Evolutionary conservation across 2,797 vertebrate genomes (phyloP).

Genomic region (Pseudochirops cupreus): DNA sequence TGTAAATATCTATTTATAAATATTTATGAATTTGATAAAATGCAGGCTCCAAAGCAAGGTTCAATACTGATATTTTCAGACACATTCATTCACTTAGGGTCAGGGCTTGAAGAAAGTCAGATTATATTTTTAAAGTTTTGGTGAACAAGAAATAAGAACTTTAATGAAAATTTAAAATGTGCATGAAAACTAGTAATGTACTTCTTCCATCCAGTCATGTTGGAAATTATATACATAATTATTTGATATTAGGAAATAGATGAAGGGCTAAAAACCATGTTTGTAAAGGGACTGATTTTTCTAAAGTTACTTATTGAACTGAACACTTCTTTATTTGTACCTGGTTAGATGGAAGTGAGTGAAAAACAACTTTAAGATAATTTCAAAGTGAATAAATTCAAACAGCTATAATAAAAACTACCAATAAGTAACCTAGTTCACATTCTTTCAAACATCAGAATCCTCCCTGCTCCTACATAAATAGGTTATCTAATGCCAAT

Average conservation of each 20-base stretch:
- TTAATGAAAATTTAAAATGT: constrained; percentile 27
- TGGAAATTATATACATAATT: not conserved
- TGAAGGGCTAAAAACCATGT: not conserved
- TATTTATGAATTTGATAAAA: not conserved
- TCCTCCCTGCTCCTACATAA: constrained; percentile 35
- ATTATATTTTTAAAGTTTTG: not conserved
- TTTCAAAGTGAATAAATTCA: constrained; percentile 55
- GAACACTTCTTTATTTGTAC: constrained; percentile 42
- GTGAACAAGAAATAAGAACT: constrained; percentile 25
- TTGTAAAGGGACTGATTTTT: constrained; percentile 46
- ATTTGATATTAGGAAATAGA: constrained; percentile 3
- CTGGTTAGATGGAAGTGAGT: not conserved
- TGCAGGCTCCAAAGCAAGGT: constrained; percentile 22
- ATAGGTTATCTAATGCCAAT: constrained; percentile 60
- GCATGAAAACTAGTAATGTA: not conserved
- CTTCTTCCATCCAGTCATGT: not conserved
- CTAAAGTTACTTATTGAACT: constrained; percentile 16
- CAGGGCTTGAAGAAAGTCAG: constrained; percentile 27
- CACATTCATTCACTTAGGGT: not conserved
- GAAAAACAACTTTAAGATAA: constrained; percentile 43
- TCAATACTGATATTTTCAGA: constrained; percentile 40
- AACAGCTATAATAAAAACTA: constrained; percentile 26
- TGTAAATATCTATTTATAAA: constrained; percentile 28
- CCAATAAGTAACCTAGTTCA: constrained; percentile 38
- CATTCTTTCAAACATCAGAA: constrained; percentile 59